Conservation (phyloP, 2,888 invertebrate genomes). For the Amiota mariae region DNA sequence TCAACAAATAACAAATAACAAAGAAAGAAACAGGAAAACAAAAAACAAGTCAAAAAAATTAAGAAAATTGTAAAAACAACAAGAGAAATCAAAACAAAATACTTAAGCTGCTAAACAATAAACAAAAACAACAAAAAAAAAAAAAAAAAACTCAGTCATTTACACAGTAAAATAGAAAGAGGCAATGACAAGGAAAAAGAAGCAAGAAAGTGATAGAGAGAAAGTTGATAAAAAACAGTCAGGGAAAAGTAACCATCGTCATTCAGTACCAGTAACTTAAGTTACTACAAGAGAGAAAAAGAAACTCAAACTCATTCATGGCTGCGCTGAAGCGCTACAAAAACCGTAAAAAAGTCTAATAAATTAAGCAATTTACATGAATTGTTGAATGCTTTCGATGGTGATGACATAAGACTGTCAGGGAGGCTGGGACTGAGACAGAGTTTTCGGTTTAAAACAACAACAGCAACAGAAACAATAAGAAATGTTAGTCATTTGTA, state of each 20-base stretch:
- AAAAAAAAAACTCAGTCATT: background rate
- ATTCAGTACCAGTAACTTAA: no score
- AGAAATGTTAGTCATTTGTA: conserved; percentile 62
- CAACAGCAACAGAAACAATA: no score
- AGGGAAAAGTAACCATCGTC: no score
- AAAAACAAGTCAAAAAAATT: conserved; percentile 53
- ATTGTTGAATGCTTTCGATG: conserved; percentile 58
- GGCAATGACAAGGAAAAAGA: background rate
- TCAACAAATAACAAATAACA: conserved; percentile 10
- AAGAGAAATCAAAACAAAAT: conserved; percentile 4
- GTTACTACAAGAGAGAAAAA: conserved; percentile 33
- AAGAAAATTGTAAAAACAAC: conserved; percentile 33
- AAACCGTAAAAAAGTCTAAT: conserved; percentile 58
- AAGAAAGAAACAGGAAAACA: conserved; percentile 56
- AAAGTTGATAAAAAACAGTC: no score
- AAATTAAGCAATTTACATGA: conserved; percentile 67
- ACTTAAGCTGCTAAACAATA: background rate
- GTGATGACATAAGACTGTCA: no score
- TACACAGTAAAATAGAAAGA: conserved; percentile 2
- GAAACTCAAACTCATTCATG: background rate
- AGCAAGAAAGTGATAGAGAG: conserved; percentile 42
- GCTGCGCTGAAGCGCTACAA: conserved; percentile 24
- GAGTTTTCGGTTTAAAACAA: conserved; percentile 32
- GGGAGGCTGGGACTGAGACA: conserved; percentile 11
- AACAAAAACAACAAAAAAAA: conserved; percentile 35